Evolutionary conservation across 2,113 vertebrate genomes (phyloP).

Genomic region (Ibidorhyncha struthersii): DNA sequence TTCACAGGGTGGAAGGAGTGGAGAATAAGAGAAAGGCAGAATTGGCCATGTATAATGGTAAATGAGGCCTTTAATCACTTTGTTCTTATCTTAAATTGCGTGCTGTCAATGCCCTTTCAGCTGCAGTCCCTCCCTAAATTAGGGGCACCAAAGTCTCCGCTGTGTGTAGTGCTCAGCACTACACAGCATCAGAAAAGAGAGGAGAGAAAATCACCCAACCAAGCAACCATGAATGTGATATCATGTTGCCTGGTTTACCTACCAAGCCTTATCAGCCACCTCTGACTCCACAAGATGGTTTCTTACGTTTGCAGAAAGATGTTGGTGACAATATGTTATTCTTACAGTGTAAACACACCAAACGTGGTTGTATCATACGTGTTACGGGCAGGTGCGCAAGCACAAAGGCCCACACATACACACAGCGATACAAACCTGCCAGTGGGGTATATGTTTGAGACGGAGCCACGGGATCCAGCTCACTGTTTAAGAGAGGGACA

Average conservation of each 20-base stretch:
- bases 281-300: neutral
- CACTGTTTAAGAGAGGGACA: neutral
- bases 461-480: neutral
- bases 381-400: rapidly evolving
- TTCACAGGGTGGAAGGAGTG: neutral
- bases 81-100: neutral
- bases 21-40: neutral
- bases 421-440: neutral
- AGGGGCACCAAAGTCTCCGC: neutral
- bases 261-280: neutral
- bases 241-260: neutral
- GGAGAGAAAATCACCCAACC: neutral
- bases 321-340: neutral
- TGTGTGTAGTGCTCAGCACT: neutral
- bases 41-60: rapidly evolving
- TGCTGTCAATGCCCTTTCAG: neutral
- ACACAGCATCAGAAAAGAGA: neutral
- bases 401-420: neutral
- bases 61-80: neutral
- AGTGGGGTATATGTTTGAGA: neutral
- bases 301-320: neutral
- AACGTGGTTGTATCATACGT: too few species aligned
- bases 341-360: neutral
- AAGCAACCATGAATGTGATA: neutral
- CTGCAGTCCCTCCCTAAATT: neutral